Base-by-base conservation (phyloP, 2,797 vertebrate genomes). In the Balearica regulorum region DNA sequence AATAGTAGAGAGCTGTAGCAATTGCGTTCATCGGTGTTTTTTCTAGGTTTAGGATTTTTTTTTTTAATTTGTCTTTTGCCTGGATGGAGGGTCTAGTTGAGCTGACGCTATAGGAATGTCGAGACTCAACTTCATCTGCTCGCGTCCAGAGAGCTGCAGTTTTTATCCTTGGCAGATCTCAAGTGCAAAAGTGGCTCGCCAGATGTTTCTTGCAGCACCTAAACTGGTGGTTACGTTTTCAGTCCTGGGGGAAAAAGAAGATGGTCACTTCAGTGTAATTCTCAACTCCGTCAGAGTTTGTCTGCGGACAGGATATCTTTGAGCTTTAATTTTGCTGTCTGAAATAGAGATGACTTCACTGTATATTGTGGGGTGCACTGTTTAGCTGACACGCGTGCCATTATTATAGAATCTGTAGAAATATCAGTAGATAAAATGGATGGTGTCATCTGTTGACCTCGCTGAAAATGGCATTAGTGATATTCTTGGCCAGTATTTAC, bases 401-500 rank as follows among this genome's bases (percentile, higher is more conserved):
- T 89, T 87, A 53, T n/a, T 64, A 6, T 1, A 61, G 71, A 58
- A 80, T 85, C 90, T 24, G 48, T 53, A 33, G 81, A 73, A 82
- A 39, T 37, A 90, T 37, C 75, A 35, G 70, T 6, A 83, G 82
- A 87, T 91, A 71, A 87, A 92, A 88, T 8, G 39, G 76, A 17
- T 83, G 69, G 87, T 92, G 87, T 85, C 94, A 65, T 85, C 82
- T 81, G 89, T 39, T 93, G 95, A 91, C 94, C 94, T 91, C 33
- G 0, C 46, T 69, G 90, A 29, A 88, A 88, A 81, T 62, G 93
- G 55, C 92, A 73, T 61, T 66, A 25, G 72, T 65, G 76, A 78
- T 91, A 66, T 58, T 93, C 91, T 79, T 86, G 79, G 80, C 85
- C 80, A 79, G 62, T 88, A 58, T 93, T 95, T 93, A 79, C 73